These are phyloP conservation scores for Phymanthus crucifer DNA, from an alignment of 92 coral and sea anemone species.

Conservation along the genomic window DNA sequence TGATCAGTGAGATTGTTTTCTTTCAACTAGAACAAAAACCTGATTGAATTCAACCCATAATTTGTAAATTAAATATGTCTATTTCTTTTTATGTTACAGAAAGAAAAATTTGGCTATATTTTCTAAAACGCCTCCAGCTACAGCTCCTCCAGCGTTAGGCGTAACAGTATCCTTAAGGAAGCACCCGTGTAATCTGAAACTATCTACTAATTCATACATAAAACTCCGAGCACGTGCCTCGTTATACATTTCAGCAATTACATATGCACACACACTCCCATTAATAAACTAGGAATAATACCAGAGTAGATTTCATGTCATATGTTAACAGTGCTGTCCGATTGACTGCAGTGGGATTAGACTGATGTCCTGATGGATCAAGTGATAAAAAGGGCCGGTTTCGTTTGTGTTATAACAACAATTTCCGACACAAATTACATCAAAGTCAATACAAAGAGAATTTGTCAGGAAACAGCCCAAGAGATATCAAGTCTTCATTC, in stretches of 20 bases:
- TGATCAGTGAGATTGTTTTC: too few relatives aligned
- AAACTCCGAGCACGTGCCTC: background rate
- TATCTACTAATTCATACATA: background rate
- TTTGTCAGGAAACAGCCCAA: background rate
- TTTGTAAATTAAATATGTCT: too few relatives aligned
- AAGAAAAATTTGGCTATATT: too few relatives aligned
- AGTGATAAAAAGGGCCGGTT: conserved; percentile 9
- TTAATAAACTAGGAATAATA: background rate
- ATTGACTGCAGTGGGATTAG: background rate
- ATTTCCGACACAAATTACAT: conserved; percentile 13
- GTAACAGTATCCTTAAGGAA: background rate
- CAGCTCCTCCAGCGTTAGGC: too few relatives aligned
- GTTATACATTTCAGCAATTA: background rate
- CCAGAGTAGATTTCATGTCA: background rate
- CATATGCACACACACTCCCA: background rate
- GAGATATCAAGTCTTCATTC: conserved; percentile 9
- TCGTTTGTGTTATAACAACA: conserved; percentile 2
- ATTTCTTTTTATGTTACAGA: too few relatives aligned
- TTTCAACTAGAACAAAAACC: too few relatives aligned
- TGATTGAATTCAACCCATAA: too few relatives aligned
- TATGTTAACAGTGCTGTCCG: background rate
- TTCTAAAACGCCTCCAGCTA: too few relatives aligned
- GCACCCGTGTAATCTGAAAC: background rate
- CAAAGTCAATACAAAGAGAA: conserved; percentile 3
- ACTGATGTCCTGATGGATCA: background rate